A percentile compares a stretch with the other conserved stretches of the same genome.
These are phyloP conservation scores for Penaeus vannamei DNA, from an alignment of 1,140 invertebrate genomes.

Conservation along the genomic window DNA sequence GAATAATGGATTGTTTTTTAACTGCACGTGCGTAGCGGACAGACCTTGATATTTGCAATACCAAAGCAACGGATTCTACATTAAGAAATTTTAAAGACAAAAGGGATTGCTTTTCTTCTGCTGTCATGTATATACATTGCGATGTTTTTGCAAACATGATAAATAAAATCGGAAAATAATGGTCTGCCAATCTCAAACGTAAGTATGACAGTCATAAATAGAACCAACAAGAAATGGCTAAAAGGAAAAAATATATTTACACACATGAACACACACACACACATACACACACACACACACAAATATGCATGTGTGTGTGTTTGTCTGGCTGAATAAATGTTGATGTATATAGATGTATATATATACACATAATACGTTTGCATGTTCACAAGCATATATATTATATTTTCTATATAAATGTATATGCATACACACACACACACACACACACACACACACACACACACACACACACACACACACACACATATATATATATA, in stretches of 20 bases:
- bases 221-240: too few species aligned
- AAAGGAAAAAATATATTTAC: background rate
- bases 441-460: background rate
- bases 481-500: conserved; percentile 13
- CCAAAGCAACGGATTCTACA: too few species aligned
- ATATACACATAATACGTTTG: conserved; percentile 8
- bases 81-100: too few species aligned
- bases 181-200: too few species aligned
- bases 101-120: too few species aligned
- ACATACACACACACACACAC: background rate
- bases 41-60: too few species aligned
- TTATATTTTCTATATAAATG: background rate
- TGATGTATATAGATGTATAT: background rate
- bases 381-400: background rate
- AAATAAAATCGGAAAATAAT: too few species aligned
- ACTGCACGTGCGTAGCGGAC: too few species aligned
- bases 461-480: background rate
- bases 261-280: background rate
- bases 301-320: background rate
- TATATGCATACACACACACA: background rate
- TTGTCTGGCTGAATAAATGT: background rate
- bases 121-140: too few species aligned
- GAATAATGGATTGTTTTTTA: too few species aligned
- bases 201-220: too few species aligned
- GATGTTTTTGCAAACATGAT: too few species aligned